Base-by-base conservation (phyloP, 2,888 invertebrate genomes). In the Coremacera marginata region DNA sequence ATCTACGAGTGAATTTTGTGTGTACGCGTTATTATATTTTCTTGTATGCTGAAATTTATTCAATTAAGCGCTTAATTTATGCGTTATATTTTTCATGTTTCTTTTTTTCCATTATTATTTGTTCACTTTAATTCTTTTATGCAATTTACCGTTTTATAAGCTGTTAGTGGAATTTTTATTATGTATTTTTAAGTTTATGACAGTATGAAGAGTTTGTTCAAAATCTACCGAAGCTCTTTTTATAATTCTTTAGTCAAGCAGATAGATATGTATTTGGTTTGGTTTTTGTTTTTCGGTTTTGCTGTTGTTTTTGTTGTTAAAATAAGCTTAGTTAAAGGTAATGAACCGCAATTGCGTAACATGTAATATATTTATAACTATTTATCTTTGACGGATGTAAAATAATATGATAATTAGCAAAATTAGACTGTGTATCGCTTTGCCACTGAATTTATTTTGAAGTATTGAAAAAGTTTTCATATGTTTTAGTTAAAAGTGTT, bases 141-240 rank as follows among this genome's bases (percentile, higher is more conserved):
- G 82, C 83, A 82, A 83, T 84, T 84, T 87, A 86, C 86, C 87
- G 86, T 86, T 86, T 79, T 83, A 84, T 85, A 83, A 82, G 82
- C 82, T 82, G 81, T 77, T 82, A 78, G 72, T 78, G 76, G 70
- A 75, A 63, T 80, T 80, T 73, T 73, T 63, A 31, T 57, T 65
- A 65, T 77, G 62, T 71, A 49, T 68, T 49, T 68, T 44, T 68
- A 37, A 22, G 19, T 22, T 49, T 49, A 44, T 44, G 44, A 44
- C 44, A 44, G 44, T 44, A 44, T 44, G 44, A 44, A 44, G 44
- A 44, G 44, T 44, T 44, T 44, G 44, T 44, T 44, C 11, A 44
- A 44, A 44, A 44, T 44, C 44, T 44, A 44, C 44, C 14, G 44
- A 44, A 60, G 57, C 57, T 57, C 55, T 31, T 70, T 52, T 11